Conservation (phyloP, 2,113 vertebrate species). For the Macquaria australasica region DNA sequence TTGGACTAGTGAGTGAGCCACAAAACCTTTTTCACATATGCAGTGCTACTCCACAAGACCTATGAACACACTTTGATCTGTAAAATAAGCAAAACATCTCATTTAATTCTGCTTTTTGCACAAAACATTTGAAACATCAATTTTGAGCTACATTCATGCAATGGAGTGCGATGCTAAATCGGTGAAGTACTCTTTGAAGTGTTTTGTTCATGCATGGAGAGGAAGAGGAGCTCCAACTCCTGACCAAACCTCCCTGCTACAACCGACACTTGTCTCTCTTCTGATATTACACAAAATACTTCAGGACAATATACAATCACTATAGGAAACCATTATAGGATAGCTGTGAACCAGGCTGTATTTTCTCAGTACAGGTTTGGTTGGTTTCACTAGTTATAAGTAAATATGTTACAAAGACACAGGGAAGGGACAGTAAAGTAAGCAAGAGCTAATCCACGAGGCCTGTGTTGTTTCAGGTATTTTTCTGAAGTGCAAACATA, state of each 20-base stretch:
- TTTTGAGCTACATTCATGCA: too few species aligned
- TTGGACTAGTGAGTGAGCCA: neutral
- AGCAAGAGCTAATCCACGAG: neutral
- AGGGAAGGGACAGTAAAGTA: neutral
- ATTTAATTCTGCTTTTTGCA: neutral
- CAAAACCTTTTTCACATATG: neutral
- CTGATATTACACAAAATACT: neutral
- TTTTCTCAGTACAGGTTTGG: neutral
- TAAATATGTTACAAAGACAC: neutral
- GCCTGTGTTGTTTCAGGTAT: neutral
- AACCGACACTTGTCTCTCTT: neutral
- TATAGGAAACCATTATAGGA: neutral
- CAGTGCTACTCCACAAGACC: neutral
- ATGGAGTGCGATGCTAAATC: neutral
- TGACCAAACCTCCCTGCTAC: neutral
- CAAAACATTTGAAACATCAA: neutral
- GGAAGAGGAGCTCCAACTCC: neutral
- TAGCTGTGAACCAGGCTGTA: neutral
- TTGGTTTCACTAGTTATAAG: neutral
- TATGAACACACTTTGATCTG: neutral
- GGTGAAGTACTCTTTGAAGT: neutral
- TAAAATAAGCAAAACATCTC: neutral
- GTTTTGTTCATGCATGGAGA: neutral
- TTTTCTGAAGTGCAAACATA: slow-evolving; percentile 3
- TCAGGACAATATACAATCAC: neutral